phyloP scores from a whole-genome alignment of 2,888 invertebrate genomes.

The Apodemia duryi region DNA sequence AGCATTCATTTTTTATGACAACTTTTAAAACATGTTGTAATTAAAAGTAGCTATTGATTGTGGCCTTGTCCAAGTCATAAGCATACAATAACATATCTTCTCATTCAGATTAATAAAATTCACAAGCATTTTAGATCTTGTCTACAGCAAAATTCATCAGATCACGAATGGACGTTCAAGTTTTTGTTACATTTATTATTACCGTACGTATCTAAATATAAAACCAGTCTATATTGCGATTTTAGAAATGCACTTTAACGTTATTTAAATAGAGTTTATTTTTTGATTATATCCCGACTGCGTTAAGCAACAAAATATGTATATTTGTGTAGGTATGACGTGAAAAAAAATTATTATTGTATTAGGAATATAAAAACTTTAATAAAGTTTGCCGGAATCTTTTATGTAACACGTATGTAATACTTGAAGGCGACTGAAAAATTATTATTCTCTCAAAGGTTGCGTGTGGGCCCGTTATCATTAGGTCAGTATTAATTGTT shows the following conservation, averaged over 20 bases:
- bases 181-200: not conserved
- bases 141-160: not conserved
- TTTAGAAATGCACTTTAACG: constrained; percentile 3
- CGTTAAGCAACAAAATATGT: not conserved
- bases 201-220: constrained; percentile 10
- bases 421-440: too few relatives aligned
- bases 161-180: not conserved
- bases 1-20: not conserved
- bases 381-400: too few relatives aligned
- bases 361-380: too few relatives aligned
- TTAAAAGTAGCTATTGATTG: not conserved
- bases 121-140: not conserved
- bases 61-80: too few relatives aligned
- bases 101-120: not conserved
- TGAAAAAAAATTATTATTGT: too few relatives aligned
- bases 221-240: constrained; percentile 14
- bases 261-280: constrained; percentile 9
- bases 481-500: too few relatives aligned
- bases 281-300: not conserved
- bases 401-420: too few relatives aligned
- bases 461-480: too few relatives aligned
- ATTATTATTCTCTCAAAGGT: too few relatives aligned
- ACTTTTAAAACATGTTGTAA: too few relatives aligned
- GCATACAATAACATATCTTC: too few relatives aligned
- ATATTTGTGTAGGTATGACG: too few relatives aligned